These are phyloP conservation scores for Carettochelys insculpta DNA, from an alignment of 2,113 vertebrate species.

Conservation along the genomic window DNA sequence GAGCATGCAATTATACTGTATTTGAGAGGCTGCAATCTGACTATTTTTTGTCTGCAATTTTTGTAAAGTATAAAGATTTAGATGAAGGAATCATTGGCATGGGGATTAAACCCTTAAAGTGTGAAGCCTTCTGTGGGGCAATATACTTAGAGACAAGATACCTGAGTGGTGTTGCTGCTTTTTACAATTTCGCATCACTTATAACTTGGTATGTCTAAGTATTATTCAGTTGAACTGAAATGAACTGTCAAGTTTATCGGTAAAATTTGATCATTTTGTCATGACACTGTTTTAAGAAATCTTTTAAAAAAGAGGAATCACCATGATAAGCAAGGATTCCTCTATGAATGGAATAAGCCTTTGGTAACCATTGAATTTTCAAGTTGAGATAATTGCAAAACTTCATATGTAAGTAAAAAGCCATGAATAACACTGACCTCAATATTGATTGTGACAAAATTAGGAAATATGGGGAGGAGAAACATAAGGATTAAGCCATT, in stretches of 20 bases:
- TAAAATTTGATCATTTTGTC: neutral
- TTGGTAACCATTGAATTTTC: neutral
- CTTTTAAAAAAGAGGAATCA: neutral
- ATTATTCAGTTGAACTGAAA: neutral
- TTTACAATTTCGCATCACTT: neutral
- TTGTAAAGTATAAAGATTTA: neutral
- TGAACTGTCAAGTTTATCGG: neutral
- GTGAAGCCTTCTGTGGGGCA: neutral
- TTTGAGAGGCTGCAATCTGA: neutral
- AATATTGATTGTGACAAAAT: neutral
- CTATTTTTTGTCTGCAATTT: neutral
- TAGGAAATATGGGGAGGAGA: neutral
- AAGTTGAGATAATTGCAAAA: neutral
- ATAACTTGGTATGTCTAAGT: neutral
- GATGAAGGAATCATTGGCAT: neutral
- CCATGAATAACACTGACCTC: neutral
- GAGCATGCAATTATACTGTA: neutral
- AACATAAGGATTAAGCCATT: neutral
- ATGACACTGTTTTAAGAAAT: neutral
- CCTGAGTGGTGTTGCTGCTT: neutral
- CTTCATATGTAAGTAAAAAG: rapidly evolving
- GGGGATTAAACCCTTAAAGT: neutral
- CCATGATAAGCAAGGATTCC: neutral
- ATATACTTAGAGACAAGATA: neutral
- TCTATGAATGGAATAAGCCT: neutral